Evolutionary conservation across 2,113 vertebrate genomes (phyloP), one percentile per base, ranked within the genome.

Genomic region (Lampris megalopsis): DNA sequence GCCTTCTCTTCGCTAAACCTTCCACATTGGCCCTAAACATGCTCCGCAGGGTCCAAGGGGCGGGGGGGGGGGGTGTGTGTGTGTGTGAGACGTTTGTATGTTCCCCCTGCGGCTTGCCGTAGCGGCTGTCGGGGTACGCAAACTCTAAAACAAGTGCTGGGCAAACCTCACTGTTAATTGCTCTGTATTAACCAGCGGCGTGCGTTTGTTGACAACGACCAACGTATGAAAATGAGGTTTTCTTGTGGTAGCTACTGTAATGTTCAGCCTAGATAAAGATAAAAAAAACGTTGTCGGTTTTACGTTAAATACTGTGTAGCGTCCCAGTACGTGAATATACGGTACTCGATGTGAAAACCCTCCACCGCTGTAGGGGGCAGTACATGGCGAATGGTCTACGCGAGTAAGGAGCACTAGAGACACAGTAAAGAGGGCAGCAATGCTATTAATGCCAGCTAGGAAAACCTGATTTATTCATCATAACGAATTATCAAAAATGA

Each of bases 401-500:
- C 8, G 13, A 59, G 5, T 1, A 0, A 5, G 24, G 10, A 58
- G 7, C 6, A 1, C 3, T 24, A 8, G 36, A 43, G 40, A 35
- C 6, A 40, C 50, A 52, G 11, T 6, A 10, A 1, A 1, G 8
- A 6, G n/a, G 66, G 68, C 77, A 81, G 83, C 13, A 1, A 11
- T 43, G 58, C 13, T 82, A 80, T 61, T 35, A 2, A 24, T 65
- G 11, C 6, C 0, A 6, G 6, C 37, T 50, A 38, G 3, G 2
- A 37, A 54, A 2, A 65, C 8, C 1, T 52, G 0, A 41, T 13
- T 62, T 53, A 70, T 42, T 40, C 6, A 41, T 43, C 2, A 35
- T 1, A 4, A n/a, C 0, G 10, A 45, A 11, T 1, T 9, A 9
- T 69, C 62, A 35, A 74, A 82, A 75, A 92, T 92, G 89, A 92